Percentiles rank a stretch among this genome's conserved stretches.
Evolutionary conservation across 2,888 invertebrate genomes (phyloP).

Genomic region (Campopleginae sp.): DNA sequence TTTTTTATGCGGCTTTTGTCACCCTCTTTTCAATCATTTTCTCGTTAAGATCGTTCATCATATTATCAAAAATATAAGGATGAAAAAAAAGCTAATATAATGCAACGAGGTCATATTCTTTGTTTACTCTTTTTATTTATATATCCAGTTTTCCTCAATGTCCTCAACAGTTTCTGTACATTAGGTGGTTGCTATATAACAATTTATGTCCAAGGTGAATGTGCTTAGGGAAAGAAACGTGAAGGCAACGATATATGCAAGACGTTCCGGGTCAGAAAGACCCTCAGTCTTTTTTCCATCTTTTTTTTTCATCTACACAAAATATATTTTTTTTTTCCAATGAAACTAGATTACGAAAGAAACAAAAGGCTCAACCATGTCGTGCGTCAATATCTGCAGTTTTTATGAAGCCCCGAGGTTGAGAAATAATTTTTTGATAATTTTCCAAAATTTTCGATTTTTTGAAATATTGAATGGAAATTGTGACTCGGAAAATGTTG

Average conservation of each 20-base stretch:
- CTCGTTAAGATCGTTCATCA: background rate
- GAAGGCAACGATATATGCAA: background rate
- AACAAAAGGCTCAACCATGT: too few species aligned
- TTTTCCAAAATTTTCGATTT: too few species aligned
- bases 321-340: background rate
- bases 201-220: constrained; percentile 1
- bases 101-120: constrained; percentile 1
- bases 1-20: background rate
- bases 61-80: background rate
- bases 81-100: constrained; percentile 19
- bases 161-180: constrained; percentile 7
- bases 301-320: background rate
- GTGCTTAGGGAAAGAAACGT: background rate
- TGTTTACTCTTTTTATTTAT: constrained; percentile 24
- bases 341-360: too few species aligned
- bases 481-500: too few species aligned
- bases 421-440: too few species aligned
- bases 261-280: background rate
- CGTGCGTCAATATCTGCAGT: too few species aligned
- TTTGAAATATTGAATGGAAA: too few species aligned
- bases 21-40: background rate
- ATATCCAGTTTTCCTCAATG: constrained; percentile 9
- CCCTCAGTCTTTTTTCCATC: background rate
- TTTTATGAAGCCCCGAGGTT: too few species aligned
- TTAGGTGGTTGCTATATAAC: constrained; percentile 4